Evolutionary conservation across 2,797 vertebrate genomes (phyloP).

Genomic region (Anguilla pacifica): DNA sequence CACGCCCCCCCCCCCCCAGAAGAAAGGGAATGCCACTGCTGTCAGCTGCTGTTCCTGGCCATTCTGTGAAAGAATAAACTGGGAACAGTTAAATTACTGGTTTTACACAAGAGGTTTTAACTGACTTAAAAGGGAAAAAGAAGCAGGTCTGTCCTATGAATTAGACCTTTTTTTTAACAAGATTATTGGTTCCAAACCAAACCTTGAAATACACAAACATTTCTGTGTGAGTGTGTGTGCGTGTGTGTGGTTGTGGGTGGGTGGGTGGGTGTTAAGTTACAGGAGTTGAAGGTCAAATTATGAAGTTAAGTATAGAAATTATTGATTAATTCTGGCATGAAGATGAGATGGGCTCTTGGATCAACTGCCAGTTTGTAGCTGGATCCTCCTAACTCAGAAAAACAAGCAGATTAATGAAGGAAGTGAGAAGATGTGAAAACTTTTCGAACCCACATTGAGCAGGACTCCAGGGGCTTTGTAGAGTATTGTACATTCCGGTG

Average conservation of each 20-base stretch:
- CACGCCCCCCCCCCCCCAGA: background rate
- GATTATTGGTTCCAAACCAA: background rate
- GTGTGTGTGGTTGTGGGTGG: no score
- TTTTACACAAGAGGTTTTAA: background rate
- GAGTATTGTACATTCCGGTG: background rate
- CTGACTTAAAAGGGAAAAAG: background rate
- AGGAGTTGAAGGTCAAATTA: background rate
- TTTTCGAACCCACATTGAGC: background rate
- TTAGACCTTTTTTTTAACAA: slow-evolving; percentile 12
- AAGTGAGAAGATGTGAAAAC: background rate
- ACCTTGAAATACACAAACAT: background rate
- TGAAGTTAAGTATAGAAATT: background rate
- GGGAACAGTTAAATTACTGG: background rate
- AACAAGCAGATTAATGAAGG: background rate
- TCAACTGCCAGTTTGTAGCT: background rate
- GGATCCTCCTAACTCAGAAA: background rate
- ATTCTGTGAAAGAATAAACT: background rate
- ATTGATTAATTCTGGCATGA: background rate
- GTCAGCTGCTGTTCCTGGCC: background rate
- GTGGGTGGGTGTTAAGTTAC: background rate
- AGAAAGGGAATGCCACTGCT: background rate
- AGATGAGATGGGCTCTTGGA: background rate
- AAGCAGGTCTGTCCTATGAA: background rate
- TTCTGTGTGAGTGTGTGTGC: background rate
- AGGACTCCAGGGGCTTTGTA: background rate